Evolutionary conservation across 2,797 vertebrate species (phyloP).

Genomic region (Sebastiscus tertius): DNA sequence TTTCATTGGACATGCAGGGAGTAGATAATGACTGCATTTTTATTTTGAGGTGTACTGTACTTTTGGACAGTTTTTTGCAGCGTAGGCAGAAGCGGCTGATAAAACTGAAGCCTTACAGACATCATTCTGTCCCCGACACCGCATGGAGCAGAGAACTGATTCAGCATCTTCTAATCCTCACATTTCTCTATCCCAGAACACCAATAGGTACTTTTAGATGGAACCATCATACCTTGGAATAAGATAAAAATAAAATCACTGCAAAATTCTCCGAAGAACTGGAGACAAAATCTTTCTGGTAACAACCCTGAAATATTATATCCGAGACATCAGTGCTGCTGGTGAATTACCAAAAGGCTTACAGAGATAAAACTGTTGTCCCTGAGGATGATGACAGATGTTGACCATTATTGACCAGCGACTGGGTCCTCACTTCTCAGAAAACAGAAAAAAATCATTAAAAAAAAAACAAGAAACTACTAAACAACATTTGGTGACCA

Average conservation of each 20-base stretch:
- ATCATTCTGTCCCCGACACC: constrained; percentile 15
- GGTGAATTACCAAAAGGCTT: not conserved
- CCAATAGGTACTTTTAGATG: not conserved
- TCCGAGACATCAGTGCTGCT: not conserved
- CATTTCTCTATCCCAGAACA: not conserved
- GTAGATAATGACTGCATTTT: constrained; percentile 21
- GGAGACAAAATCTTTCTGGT: not conserved
- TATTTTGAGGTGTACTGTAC: constrained; percentile 7
- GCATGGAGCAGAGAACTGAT: not conserved
- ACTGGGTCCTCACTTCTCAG: not conserved
- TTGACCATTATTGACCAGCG: not conserved
- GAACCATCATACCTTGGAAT: not conserved
- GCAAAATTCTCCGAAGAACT: not conserved
- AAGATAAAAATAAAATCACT: not conserved
- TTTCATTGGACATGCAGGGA: not conserved
- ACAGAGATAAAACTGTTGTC: not conserved
- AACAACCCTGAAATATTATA: not conserved
- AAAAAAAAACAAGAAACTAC: not conserved
- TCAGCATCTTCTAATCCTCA: constrained; percentile 22
- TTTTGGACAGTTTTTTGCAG: constrained; percentile 17
- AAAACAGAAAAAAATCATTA: not conserved
- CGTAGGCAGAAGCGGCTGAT: constrained; percentile 4
- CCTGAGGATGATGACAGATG: not conserved
- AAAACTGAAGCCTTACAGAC: constrained; percentile 13
- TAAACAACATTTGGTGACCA: not conserved